Conservation (phyloP, 2,797 vertebrate species). For the Sandelia bainsii region DNA sequence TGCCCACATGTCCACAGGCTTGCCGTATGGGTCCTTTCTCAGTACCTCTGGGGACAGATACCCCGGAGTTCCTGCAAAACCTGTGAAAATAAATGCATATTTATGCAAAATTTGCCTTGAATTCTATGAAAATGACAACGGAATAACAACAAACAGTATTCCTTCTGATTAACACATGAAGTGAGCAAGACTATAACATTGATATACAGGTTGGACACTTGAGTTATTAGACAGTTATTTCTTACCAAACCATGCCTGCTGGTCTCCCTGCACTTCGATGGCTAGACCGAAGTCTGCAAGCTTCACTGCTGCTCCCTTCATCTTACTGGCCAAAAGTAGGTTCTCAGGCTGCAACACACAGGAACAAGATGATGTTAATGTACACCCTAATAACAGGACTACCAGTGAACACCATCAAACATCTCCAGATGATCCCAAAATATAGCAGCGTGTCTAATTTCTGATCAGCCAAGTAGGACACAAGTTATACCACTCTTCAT, state of each 20-base stretch:
- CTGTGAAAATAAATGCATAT: constrained; percentile 73
- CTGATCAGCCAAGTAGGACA: background rate
- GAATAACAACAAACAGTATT: background rate
- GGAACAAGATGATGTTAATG: background rate
- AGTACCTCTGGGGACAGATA: constrained; percentile 98
- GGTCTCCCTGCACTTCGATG: constrained; percentile 98
- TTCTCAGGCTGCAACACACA: constrained; percentile 91
- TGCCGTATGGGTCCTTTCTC: constrained; percentile 99
- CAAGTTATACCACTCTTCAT: background rate
- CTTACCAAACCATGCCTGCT: constrained; percentile 99
- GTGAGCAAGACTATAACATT: background rate
- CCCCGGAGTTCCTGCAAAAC: constrained; percentile 98
- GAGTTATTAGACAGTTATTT: background rate
- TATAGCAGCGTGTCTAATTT: too few relatives aligned
- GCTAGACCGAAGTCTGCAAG: constrained; percentile 97
- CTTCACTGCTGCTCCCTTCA: constrained; percentile 98
- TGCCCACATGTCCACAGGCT: constrained; percentile 99
- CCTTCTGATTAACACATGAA: background rate
- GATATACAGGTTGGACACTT: too few relatives aligned
- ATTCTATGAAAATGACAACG: background rate
- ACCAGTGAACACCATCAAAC: too few relatives aligned
- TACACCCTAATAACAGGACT: too few relatives aligned
- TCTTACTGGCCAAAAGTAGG: constrained; percentile 97
- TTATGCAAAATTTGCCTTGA: background rate
- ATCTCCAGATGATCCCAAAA: too few relatives aligned